phyloP scores from a whole-genome alignment of 2,888 invertebrate genomes.

The Sminthurides aquaticus region DNA sequence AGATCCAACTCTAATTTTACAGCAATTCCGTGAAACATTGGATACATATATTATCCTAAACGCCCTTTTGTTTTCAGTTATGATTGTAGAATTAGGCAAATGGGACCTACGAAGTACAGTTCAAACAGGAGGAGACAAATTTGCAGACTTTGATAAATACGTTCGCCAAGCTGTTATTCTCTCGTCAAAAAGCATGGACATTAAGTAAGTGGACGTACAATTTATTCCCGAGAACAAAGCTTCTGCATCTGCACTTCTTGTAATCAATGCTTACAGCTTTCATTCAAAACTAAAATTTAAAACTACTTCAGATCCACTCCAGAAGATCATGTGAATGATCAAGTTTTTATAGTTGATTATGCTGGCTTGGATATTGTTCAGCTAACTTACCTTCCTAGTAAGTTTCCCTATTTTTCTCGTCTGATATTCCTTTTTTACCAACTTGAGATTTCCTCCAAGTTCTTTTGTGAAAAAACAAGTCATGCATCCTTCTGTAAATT shows the following conservation, averaged over 20 bases:
- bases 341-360: background rate
- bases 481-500: no score
- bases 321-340: background rate
- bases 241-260: no score
- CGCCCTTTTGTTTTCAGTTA: background rate
- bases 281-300: no score
- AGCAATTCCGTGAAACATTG: background rate
- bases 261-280: no score
- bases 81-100: background rate
- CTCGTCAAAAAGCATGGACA: background rate
- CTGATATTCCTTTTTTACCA: no score
- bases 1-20: background rate
- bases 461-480: no score
- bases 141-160: background rate
- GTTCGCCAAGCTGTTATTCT: background rate
- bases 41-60: background rate
- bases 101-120: background rate
- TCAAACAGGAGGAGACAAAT: background rate
- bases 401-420: no score
- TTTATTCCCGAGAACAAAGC: no score
- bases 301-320: no score
- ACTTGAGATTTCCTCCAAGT: no score
- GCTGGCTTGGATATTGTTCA: background rate
- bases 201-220: background rate
- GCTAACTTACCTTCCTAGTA: background rate